phyloP scores from a whole-genome alignment of 2,113 vertebrate genomes.

The Boulengeromyrus knoepffleri region DNA sequence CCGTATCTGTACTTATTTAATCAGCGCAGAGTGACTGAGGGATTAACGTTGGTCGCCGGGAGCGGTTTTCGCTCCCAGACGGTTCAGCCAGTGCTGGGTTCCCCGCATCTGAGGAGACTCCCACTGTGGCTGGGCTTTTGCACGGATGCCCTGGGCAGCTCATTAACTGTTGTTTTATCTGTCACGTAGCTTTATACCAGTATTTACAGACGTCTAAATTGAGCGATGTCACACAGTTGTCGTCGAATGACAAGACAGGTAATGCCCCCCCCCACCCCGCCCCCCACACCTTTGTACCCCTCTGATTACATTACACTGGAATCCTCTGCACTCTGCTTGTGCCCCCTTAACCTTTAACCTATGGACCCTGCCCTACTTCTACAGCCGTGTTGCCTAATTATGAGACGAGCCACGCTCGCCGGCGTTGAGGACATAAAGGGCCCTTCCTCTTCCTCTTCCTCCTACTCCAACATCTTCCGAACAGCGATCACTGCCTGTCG shows the following conservation, averaged over 20 bases:
- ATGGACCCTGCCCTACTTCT: slow-evolving; percentile 51
- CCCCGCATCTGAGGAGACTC: neutral
- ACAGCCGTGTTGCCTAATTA: slow-evolving; percentile 38
- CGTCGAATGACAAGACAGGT: slow-evolving; percentile 87
- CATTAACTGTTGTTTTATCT: slow-evolving; percentile 87
- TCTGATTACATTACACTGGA: slow-evolving; percentile 40
- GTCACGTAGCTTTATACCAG: slow-evolving; percentile 97
- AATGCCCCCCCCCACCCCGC: slow-evolving; percentile 61
- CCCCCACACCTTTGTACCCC: slow-evolving; percentile 26
- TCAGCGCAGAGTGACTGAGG: neutral
- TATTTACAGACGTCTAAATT: slow-evolving; percentile 98
- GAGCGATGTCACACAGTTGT: slow-evolving; percentile 68
- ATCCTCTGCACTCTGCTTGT: slow-evolving; percentile 58
- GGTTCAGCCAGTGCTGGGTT: neutral
- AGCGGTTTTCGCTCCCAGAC: neutral
- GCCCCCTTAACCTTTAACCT: slow-evolving; percentile 61
- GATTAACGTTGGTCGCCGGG: neutral
- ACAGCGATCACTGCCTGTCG: slow-evolving; percentile 48
- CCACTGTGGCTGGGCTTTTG: neutral
- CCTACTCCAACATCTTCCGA: slow-evolving; percentile 42
- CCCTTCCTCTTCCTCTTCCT: slow-evolving; percentile 5
- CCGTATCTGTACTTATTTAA: neutral
- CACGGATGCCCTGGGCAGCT: slow-evolving; percentile 44
- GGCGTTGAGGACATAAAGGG: slow-evolving; percentile 36
- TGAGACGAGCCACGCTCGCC: slow-evolving; percentile 47